These are phyloP conservation scores for Otolemur crassicaudatus DNA, from an alignment of 2,797 vertebrate species.

Conservation along the genomic window DNA sequence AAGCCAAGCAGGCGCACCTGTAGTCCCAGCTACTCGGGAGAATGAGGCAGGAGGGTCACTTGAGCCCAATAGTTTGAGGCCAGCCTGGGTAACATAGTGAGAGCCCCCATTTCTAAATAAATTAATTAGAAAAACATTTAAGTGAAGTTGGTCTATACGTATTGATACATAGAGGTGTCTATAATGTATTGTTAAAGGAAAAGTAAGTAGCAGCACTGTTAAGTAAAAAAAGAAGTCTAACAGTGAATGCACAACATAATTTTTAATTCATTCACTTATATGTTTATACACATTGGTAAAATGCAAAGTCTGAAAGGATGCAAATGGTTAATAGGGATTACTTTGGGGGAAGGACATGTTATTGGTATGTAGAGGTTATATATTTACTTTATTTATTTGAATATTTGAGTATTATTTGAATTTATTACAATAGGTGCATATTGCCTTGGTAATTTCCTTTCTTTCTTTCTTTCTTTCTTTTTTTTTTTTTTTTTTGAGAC, in stretches of 20 bases:
- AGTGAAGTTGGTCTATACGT: background rate
- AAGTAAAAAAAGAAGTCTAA: background rate
- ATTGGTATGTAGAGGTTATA: background rate
- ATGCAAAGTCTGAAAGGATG: background rate
- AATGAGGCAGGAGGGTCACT: background rate
- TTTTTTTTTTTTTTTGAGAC: no score
- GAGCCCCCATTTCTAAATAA: background rate
- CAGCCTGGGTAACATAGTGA: background rate
- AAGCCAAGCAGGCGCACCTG: rapidly evolving
- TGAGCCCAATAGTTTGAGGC: background rate
- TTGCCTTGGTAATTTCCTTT: background rate
- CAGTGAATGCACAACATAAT: background rate
- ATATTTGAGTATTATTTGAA: background rate
- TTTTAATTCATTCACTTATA: background rate
- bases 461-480: no score
- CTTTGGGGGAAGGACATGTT: background rate
- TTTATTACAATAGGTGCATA: background rate
- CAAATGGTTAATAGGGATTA: background rate
- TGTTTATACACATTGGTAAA: background rate
- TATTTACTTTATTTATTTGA: background rate
- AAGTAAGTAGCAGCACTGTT: background rate
- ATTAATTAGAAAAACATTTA: no score
- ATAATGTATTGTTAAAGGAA: background rate
- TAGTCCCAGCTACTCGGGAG: background rate
- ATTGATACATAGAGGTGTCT: background rate